Evolutionary conservation across 2,113 vertebrate genomes (phyloP), one percentile per base, ranked within the genome.

Genomic region (Columba livia): DNA sequence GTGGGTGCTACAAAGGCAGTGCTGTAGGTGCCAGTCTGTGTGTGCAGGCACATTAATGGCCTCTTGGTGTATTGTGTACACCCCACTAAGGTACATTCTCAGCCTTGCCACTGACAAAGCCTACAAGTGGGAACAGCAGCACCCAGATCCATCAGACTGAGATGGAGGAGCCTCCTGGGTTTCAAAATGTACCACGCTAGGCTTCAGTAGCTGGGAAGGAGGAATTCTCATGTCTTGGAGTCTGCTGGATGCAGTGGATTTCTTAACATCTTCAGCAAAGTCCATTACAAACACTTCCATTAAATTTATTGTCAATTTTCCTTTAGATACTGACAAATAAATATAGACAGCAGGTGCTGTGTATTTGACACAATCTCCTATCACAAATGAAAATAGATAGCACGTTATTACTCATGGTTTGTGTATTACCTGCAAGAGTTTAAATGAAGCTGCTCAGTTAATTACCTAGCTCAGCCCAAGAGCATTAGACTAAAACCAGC

Each of bases 401-500:
- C 2, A 36, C 66, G 48, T 50, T 44, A 60, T 72, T 75, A 62
- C 32, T 85, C 62, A 26, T 48, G 26, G 62, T 61, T 90, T 83
- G 16, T 53, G 40, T 73, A 21, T 66, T 88, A 73, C 67, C 60
- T 94, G 72, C 32, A 86, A 78, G 20, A 88, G 18, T 70, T 90
- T 66, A 77, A 96, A 86, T 62, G 15, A 94, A 86, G 47, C 62
- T 77, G 36, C 77, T 86, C 73, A 51, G 79, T 75, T 85, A 86
- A 96, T 83, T 86, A 88, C 11, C 19, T 36, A 54, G n/a, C 61
- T 88, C 54, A 79, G 64, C 50, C 67, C 50, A 58, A 90, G 47
- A 56, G 77, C 36, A 80, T 75, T 92, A 88, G 72, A 31, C 71
- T 86, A 67, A 92, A 93, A 73, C 21, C 42, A 91, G 69, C 44